These are phyloP conservation scores for Turritopsis dohrnii DNA, from an alignment of 30 jellyfish, hydroid and myxozoan genomes.

Conservation along the genomic window DNA sequence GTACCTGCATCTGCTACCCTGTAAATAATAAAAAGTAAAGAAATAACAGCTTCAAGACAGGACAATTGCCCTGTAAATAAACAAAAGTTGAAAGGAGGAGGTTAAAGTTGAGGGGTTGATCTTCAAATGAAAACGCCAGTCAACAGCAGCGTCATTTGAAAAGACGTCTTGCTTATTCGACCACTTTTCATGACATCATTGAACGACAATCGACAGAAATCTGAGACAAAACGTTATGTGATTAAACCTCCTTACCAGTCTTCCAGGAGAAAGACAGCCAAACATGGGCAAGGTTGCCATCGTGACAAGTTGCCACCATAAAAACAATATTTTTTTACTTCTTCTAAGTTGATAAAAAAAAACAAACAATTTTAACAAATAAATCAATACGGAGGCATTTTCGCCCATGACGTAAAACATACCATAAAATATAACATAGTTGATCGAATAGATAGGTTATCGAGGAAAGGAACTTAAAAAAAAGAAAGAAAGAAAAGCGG, in stretches of 20 bases:
- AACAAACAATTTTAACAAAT: too few species aligned
- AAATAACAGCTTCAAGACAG: not conserved
- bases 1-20: too few species aligned
- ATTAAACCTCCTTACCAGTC: slow-evolving; percentile 52
- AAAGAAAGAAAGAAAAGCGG: too few species aligned
- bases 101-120: too few species aligned
- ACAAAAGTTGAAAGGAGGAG: too few species aligned
- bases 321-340: not conserved
- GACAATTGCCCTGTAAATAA: too few species aligned
- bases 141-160: too few species aligned
- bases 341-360: not conserved
- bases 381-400: not conserved
- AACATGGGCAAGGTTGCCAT: slow-evolving; percentile 55
- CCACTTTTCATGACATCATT: not conserved
- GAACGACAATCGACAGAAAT: not conserved
- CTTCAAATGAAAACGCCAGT: too few species aligned
- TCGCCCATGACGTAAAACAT: too few species aligned
- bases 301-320: not conserved
- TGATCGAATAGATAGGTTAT: too few species aligned
- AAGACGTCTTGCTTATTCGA: not conserved
- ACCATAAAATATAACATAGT: too few species aligned
- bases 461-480: too few species aligned
- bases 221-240: not conserved
- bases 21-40: not conserved
- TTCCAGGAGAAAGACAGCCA: slow-evolving; percentile 84